Conservation (phyloP, 53 echinoderm and acorn worm genomes). For the Paracentrotus lividus region DNA sequence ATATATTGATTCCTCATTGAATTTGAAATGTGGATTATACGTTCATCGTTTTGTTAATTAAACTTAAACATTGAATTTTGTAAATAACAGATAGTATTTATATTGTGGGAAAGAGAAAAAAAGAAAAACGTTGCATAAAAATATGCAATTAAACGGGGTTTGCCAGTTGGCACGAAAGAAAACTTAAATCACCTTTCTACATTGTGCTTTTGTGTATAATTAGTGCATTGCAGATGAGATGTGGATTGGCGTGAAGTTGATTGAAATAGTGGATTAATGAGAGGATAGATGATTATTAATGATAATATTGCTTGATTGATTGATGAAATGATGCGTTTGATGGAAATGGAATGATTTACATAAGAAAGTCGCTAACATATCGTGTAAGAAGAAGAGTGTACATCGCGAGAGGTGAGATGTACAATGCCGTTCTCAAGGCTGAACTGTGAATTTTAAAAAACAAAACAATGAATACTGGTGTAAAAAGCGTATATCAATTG, state of each 20-base stretch:
- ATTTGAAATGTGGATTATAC: slow-evolving; percentile 70
- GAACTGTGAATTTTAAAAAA: no score
- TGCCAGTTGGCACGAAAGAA: slow-evolving; percentile 68
- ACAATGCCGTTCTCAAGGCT: no score
- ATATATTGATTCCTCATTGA: slow-evolving; percentile 65
- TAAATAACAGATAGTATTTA: slow-evolving; percentile 72
- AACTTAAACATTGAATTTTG: slow-evolving; percentile 68
- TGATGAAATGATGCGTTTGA: no score
- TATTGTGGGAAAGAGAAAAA: slow-evolving; percentile 70
- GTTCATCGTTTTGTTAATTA: slow-evolving; percentile 69
- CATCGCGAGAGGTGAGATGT: no score
- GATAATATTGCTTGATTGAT: no score
- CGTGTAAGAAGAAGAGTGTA: no score
- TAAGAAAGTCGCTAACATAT: no score
- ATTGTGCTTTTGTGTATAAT: background rate
- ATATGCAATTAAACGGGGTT: slow-evolving; percentile 54
- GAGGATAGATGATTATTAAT: no score
- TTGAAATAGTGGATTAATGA: no score
- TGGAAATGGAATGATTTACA: no score
- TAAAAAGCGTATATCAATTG: no score
- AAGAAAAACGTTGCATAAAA: slow-evolving; percentile 64
- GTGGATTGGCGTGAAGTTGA: background rate
- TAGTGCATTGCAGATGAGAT: background rate
- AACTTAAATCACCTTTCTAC: slow-evolving; percentile 13
- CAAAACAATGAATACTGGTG: no score